These are phyloP conservation scores for Nettapus auritus DNA, from an alignment of 2,113 vertebrate genomes.

Conservation along the genomic window DNA sequence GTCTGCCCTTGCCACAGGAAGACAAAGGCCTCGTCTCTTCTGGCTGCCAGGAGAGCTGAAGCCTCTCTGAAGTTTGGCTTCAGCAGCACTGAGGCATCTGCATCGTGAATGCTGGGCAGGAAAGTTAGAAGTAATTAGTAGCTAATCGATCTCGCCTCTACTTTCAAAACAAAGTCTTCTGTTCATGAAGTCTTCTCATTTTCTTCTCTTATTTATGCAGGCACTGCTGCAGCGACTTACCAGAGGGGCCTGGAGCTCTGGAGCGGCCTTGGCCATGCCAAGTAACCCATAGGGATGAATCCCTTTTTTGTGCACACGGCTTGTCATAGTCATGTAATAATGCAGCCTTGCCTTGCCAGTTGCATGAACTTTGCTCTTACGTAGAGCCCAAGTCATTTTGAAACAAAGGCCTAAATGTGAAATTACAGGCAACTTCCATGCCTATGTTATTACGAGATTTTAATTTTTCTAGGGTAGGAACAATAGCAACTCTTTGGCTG, in stretches of 20 bases:
- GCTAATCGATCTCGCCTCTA: neutral
- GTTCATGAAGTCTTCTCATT: slow-evolving; percentile 62
- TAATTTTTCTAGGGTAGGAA: slow-evolving; percentile 68
- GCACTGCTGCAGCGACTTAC: neutral
- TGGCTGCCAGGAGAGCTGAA: neutral
- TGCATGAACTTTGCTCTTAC: slow-evolving; percentile 78
- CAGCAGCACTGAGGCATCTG: neutral
- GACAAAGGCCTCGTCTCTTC: neutral
- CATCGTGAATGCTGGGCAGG: neutral
- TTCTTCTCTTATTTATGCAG: slow-evolving; percentile 50
- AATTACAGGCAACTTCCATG: slow-evolving; percentile 73
- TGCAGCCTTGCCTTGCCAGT: slow-evolving; percentile 72
- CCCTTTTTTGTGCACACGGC: slow-evolving; percentile 73
- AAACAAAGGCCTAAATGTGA: slow-evolving; percentile 80
- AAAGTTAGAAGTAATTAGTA: slow-evolving; percentile 52
- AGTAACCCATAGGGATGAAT: slow-evolving; percentile 74
- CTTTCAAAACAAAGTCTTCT: slow-evolving; percentile 50
- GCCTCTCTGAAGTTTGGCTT: neutral
- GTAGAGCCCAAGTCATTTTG: slow-evolving; percentile 56
- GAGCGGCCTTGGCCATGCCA: slow-evolving; percentile 56
- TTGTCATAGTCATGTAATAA: slow-evolving; percentile 65
- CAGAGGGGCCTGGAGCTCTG: slow-evolving; percentile 38
- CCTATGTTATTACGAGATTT: slow-evolving; percentile 80
- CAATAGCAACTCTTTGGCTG: slow-evolving; percentile 64
- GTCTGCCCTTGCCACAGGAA: neutral